phyloP scores from a whole-genome alignment of 2,888 invertebrate species.

The Cephus nigrinus region DNA sequence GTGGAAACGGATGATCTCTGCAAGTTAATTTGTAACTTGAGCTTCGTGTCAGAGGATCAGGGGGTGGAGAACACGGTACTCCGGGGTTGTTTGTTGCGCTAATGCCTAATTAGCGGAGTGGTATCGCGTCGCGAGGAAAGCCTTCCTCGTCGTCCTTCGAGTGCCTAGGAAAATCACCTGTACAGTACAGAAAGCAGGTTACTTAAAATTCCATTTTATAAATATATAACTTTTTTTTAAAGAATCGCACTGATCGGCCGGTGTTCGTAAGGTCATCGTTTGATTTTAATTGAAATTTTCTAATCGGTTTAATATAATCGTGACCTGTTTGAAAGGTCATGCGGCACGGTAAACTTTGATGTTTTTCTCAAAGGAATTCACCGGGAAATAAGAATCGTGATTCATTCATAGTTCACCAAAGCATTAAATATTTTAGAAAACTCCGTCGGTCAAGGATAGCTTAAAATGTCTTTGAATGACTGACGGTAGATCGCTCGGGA shows the following conservation, averaged over 20 bases:
- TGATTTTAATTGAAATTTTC: not conserved
- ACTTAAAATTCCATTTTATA: not conserved
- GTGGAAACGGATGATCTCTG: conserved; percentile 60
- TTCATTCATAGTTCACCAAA: not conserved
- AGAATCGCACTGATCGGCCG: too few relatives aligned
- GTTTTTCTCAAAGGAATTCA: not conserved
- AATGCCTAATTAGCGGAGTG: conserved; percentile 64
- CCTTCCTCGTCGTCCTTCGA: conserved; percentile 30
- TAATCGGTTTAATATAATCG: not conserved
- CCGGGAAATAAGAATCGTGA: not conserved
- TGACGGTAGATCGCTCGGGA: too few relatives aligned
- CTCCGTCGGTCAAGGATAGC: too few relatives aligned
- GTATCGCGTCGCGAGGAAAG: conserved; percentile 55
- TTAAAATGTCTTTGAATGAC: too few relatives aligned
- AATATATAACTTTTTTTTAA: too few relatives aligned
- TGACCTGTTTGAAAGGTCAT: not conserved
- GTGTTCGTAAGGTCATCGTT: not conserved
- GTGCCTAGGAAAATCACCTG: conserved; percentile 1
- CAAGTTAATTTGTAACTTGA: conserved; percentile 64
- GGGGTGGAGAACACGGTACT: conserved; percentile 33
- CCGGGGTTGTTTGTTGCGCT: conserved; percentile 62
- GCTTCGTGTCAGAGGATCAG: conserved; percentile 42
- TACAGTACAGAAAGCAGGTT: not conserved
- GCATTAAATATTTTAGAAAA: too few relatives aligned
- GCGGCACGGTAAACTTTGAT: not conserved